A percentile compares a stretch with the other conserved stretches of the same genome.
Evolutionary conservation across 1,140 invertebrate genomes (phyloP).

Genomic region (Pygmarrhopalites habei): DNA sequence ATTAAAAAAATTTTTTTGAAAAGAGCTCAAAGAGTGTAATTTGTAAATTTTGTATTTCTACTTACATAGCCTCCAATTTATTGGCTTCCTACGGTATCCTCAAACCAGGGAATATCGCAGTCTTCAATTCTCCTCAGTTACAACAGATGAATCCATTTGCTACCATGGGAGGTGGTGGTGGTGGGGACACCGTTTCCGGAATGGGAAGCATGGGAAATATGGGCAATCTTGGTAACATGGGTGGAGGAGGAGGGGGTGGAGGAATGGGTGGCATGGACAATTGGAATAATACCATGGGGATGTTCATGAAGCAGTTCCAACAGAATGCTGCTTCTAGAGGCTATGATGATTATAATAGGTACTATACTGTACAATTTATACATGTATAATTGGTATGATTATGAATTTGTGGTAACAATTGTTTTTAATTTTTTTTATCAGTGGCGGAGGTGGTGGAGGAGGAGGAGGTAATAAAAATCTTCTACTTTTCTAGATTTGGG

Average conservation of each 20-base stretch:
- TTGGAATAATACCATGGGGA: constrained; percentile 37
- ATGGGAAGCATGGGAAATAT: constrained; percentile 22
- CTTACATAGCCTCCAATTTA: constrained; percentile 36
- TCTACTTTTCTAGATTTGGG: too few species aligned
- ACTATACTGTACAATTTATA: background rate
- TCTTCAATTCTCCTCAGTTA: constrained; percentile 36
- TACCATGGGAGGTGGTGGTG: constrained; percentile 29
- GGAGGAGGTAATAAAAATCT: too few species aligned
- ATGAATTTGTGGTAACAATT: too few species aligned
- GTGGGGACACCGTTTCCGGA: constrained; percentile 9
- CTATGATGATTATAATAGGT: constrained; percentile 16
- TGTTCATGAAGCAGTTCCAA: constrained; percentile 39
- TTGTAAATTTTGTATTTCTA: constrained; percentile 9
- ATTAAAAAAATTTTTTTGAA: too few species aligned
- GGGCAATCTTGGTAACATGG: constrained; percentile 15
- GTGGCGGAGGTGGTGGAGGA: constrained; percentile 5
- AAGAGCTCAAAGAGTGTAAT: background rate
- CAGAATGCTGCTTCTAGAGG: constrained; percentile 23
- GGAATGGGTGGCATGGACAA: constrained; percentile 27
- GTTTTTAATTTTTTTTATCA: background rate
- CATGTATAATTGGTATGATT: background rate
- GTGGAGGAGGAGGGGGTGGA: background rate
- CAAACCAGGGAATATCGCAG: constrained; percentile 38
- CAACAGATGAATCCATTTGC: constrained; percentile 32
- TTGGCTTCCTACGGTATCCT: constrained; percentile 38